A percentile compares a stretch with the other conserved stretches of the same genome.
Evolutionary conservation across 2,113 vertebrate species (phyloP).

Genomic region (Monarcha castaneiventris): DNA sequence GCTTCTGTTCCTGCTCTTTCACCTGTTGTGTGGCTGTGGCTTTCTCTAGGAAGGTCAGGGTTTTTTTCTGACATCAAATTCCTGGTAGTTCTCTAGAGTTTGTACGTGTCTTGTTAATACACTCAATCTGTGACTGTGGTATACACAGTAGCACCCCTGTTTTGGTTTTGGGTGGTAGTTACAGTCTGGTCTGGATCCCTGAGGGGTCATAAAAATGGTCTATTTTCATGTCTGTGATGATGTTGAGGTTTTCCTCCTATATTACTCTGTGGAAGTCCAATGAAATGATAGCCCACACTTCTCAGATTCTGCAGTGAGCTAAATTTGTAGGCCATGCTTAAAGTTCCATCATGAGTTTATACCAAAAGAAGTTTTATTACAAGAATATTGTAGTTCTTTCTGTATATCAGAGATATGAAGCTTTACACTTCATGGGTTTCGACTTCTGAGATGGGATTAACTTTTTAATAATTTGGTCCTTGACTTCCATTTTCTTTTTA

Average conservation of each 20-base stretch:
- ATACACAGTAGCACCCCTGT: rapidly evolving
- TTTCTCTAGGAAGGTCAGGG: neutral
- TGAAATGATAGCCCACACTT: rapidly evolving
- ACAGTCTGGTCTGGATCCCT: neutral
- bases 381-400: neutral
- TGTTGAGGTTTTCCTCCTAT: neutral
- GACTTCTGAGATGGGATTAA: neutral
- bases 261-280: neutral
- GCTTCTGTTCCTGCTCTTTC: neutral
- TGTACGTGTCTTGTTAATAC: neutral
- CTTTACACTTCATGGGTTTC: neutral
- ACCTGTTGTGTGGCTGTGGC: neutral
- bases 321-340: neutral
- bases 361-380: neutral
- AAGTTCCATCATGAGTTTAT: neutral
- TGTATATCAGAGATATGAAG: neutral
- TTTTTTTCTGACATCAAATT: neutral
- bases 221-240: neutral
- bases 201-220: neutral
- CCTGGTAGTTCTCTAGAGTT: neutral
- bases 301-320: neutral
- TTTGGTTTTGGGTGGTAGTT: neutral
- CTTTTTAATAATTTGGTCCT: neutral
- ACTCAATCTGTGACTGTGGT: neutral
- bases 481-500: neutral